These are phyloP conservation scores for Intellagama lesueurii DNA, from an alignment of 2,797 vertebrate genomes.

Conservation along the genomic window DNA sequence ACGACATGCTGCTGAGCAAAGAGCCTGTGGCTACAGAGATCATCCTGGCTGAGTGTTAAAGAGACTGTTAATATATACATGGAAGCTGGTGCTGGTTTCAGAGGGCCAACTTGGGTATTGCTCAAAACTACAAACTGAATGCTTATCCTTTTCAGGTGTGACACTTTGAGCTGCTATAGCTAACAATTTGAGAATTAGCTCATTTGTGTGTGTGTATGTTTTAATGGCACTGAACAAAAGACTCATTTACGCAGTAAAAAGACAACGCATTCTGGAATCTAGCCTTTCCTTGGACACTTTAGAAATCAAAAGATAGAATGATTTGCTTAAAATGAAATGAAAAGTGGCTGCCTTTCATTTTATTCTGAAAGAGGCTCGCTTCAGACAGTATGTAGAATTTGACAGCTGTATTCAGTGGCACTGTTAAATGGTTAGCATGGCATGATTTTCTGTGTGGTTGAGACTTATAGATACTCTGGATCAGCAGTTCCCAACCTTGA, in stretches of 20 bases:
- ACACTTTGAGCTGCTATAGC: background rate
- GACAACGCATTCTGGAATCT: background rate
- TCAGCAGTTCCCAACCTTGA: too few relatives aligned
- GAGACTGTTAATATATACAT: background rate
- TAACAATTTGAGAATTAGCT: background rate
- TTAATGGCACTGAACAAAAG: background rate
- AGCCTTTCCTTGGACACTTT: background rate
- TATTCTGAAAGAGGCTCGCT: background rate
- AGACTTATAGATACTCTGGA: background rate
- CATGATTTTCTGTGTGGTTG: background rate
- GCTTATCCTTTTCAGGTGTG: background rate
- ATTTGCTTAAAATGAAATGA: background rate
- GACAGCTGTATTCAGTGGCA: background rate
- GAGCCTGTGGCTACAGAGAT: background rate
- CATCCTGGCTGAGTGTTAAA: background rate
- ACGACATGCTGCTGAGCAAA: rapidly evolving
- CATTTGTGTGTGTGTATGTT: background rate
- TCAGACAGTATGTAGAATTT: background rate
- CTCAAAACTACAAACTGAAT: background rate
- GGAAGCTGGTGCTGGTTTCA: background rate
- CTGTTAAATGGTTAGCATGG: background rate
- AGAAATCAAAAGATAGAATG: background rate
- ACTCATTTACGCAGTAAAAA: background rate
- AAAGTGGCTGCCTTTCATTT: background rate
- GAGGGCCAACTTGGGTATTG: background rate